Evolutionary conservation across 1,140 invertebrate genomes (phyloP).

Genomic region (Lutraria rhynchaena): DNA sequence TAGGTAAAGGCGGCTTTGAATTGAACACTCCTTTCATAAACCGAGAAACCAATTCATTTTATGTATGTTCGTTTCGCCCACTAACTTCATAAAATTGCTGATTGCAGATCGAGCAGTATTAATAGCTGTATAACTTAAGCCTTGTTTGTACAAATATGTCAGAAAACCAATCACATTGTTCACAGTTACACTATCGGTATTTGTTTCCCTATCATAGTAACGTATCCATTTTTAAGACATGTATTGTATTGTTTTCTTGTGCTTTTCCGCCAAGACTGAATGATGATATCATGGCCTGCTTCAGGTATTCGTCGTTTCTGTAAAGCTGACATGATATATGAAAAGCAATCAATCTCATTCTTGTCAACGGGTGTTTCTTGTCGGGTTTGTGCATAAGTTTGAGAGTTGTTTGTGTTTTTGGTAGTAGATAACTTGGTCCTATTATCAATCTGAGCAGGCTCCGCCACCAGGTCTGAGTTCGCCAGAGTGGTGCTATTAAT

Average conservation of each 20-base stretch:
- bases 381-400: constrained; percentile 24
- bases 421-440: constrained; percentile 27
- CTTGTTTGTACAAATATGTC: not conserved
- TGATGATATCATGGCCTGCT: not conserved
- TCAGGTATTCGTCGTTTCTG: not conserved
- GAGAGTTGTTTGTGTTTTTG: not conserved
- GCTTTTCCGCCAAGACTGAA: constrained; percentile 10
- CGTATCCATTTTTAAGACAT: constrained; percentile 25
- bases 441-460: not conserved
- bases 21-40: constrained; percentile 14
- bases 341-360: constrained; percentile 27
- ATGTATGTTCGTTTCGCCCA: not conserved
- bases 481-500: constrained; percentile 10
- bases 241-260: constrained; percentile 30
- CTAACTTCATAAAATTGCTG: constrained; percentile 5
- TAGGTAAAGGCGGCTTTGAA: not conserved
- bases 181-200: not conserved
- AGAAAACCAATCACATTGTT: constrained; percentile 7
- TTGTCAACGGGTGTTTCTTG: constrained; percentile 13
- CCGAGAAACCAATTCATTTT: not conserved
- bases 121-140: constrained; percentile 23
- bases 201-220: constrained; percentile 15
- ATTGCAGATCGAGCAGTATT: not conserved
- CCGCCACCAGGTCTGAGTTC: constrained; percentile 18
- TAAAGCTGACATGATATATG: not conserved